Conservation (phyloP, 1,140 invertebrate species). For the Cherax quadricarinatus region DNA sequence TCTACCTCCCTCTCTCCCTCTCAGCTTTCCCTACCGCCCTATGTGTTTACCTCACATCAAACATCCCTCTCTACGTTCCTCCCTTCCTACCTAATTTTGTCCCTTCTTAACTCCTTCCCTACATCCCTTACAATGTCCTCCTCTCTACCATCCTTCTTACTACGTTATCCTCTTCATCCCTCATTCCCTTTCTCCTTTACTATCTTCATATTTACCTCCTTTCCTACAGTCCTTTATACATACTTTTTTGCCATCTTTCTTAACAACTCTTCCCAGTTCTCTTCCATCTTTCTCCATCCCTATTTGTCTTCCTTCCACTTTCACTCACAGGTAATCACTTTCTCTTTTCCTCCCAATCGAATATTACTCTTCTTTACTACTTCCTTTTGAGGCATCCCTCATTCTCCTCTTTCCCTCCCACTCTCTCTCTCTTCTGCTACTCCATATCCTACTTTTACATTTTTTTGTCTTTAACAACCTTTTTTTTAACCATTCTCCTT, state of each 20-base stretch:
- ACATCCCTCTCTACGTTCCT: background rate
- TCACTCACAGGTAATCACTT: too few species aligned
- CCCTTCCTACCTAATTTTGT: background rate
- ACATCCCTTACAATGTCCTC: background rate
- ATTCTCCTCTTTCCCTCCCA: too few species aligned
- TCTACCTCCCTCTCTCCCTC: slow-evolving; percentile 6
- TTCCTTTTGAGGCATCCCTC: too few species aligned
- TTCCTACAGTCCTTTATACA: background rate
- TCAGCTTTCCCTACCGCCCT: background rate
- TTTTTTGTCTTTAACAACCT: too few species aligned
- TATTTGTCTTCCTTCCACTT: too few species aligned
- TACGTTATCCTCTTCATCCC: background rate
- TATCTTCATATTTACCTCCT: background rate
- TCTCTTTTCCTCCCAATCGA: too few species aligned
- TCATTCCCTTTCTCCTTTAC: background rate
- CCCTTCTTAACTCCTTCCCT: background rate
- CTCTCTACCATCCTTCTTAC: background rate
- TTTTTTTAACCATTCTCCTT: too few species aligned
- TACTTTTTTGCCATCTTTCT: too few species aligned
- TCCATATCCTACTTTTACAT: too few species aligned
- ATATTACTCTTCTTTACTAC: too few species aligned
- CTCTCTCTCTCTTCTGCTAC: too few species aligned
- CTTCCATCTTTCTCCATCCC: too few species aligned
- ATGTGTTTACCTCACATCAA: background rate
- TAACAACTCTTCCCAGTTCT: background rate